Evolutionary conservation across 2,888 invertebrate species (phyloP).

Genomic region (Chirona hameri): DNA sequence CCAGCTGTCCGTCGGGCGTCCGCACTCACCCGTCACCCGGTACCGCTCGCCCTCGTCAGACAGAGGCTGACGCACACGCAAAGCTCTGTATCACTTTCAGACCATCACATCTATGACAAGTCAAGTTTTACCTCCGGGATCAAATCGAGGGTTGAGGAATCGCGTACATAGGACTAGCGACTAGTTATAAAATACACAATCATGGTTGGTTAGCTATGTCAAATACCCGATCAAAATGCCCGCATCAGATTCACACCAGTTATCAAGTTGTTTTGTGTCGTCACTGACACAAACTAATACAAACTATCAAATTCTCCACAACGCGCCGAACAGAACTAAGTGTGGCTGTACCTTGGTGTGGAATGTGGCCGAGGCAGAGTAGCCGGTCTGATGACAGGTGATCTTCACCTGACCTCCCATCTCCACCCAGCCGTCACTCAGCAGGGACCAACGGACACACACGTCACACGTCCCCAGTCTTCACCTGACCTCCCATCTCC

Average conservation of each 20-base stretch:
- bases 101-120: background rate
- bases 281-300: no score
- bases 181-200: no score
- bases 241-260: no score
- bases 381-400: conserved; percentile 48
- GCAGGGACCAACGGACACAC: conserved; percentile 47
- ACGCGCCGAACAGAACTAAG: conserved; percentile 26
- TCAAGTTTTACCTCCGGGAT: no score
- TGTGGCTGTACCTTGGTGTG: conserved; percentile 49
- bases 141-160: no score
- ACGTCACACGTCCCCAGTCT: no score
- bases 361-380: conserved; percentile 49
- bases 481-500: no score
- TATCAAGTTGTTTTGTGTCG: no score
- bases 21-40: conserved; percentile 51
- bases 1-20: conserved; percentile 44
- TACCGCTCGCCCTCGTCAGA: conserved; percentile 54
- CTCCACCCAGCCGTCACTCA: conserved; percentile 53
- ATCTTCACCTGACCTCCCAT: conserved; percentile 51
- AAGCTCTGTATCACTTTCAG: background rate
- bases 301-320: no score
- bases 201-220: no score
- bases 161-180: no score
- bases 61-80: conserved; percentile 45
- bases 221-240: no score